Evolutionary conservation across 1,140 invertebrate genomes (phyloP), one percentile per base, ranked within the genome.

Genomic region (Drosophila santomea): DNA sequence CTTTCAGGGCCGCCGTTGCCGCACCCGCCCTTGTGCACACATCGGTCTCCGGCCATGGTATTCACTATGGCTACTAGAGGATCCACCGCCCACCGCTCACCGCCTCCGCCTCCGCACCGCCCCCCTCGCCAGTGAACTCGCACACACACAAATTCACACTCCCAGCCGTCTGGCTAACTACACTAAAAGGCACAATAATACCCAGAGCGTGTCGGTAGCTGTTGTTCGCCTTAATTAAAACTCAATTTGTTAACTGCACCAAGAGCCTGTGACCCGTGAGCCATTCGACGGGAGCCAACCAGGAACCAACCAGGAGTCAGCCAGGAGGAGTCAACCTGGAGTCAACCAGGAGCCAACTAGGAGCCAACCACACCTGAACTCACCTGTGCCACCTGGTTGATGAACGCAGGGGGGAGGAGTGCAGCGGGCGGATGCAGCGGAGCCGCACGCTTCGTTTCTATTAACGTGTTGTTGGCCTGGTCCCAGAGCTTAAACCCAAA

Each of bases 41-140:
- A 62, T 82, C 90, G 32, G 93, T 93, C 68, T 90, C 79, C 17
- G 93, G 93, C 44, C 84, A 93, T 51, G 93, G 93, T 51, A 83
- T 93, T 56, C 93, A 93, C 60, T 93, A 93, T 72, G 76, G 93
- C 56, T 93, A 93, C 84, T 93, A 93, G 83, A 3, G 36, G 38
- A 36, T 4, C 36, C 45, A 17, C 1, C 20, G 35, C n/a, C 41
- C 28, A n/a, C 0, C 17, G 15, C 7, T 6, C 7, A 17, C 14
- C n/a, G n/a, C 41, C 38, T 8, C 41, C 41, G 35, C 15, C 44
- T 28, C 10, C 25, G 25, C 4, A 25, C 25, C 23, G 23, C 38
- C 32, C 41, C 54, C 39, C 20, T 48, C 2, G 12, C 36, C 36
- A 14, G 15, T 43, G 8, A 15, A 20, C 43, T 4, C 15, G 17